These are phyloP conservation scores for Cetonia aurata DNA, from an alignment of 2,888 invertebrate genomes.

Conservation along the genomic window DNA sequence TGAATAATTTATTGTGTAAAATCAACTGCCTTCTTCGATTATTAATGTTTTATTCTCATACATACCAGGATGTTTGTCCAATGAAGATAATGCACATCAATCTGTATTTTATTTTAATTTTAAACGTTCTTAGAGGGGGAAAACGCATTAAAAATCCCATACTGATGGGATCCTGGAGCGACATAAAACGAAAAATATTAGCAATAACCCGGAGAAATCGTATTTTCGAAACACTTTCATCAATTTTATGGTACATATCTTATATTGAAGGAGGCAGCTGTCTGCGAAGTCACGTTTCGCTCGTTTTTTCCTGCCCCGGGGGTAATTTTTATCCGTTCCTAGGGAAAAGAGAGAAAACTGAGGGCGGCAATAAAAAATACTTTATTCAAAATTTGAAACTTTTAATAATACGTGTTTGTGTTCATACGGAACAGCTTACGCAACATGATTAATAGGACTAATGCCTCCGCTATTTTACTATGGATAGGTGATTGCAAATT, in stretches of 20 bases:
- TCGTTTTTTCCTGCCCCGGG: conserved; percentile 22
- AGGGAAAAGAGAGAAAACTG: conserved; percentile 5
- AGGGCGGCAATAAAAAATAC: conserved; percentile 28
- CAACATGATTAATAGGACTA: conserved; percentile 6
- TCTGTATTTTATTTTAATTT: no score
- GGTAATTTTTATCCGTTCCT: conserved; percentile 36
- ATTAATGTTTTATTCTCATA: no score
- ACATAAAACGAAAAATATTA: conserved; percentile 21
- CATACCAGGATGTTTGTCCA: no score
- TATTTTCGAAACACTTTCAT: conserved; percentile 38
- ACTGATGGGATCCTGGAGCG: neutral
- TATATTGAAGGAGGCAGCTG: conserved; percentile 33
- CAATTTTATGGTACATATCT: conserved; percentile 38
- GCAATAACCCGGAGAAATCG: conserved; percentile 33
- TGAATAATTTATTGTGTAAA: no score
- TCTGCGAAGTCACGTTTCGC: conserved; percentile 38
- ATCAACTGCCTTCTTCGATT: no score
- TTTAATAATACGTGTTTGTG: conserved; percentile 9
- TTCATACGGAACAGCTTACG: neutral
- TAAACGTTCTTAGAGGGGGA: no score
- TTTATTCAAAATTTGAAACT: conserved; percentile 22
- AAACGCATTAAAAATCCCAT: conserved; percentile 3
- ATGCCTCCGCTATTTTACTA: neutral
- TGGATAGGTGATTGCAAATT: neutral
- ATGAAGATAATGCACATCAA: no score